phyloP scores from a whole-genome alignment of 2,888 invertebrate genomes.

The Teinopalpus imperialis region DNA sequence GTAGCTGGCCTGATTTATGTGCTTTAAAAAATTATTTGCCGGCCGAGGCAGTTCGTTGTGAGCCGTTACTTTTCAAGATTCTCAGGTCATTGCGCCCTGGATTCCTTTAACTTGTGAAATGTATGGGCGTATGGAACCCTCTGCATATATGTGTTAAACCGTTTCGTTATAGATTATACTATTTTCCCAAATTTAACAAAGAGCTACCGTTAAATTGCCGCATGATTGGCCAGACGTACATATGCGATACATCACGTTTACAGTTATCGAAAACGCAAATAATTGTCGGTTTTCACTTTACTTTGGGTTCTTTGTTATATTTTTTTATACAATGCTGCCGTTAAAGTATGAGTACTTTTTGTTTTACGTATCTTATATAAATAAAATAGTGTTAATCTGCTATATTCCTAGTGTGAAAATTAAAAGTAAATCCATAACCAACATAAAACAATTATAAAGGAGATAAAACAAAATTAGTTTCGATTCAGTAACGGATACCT shows the following conservation, averaged over 20 bases:
- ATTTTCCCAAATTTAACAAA: constrained; percentile 31
- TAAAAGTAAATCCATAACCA: too few relatives aligned
- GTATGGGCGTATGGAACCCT: constrained; percentile 45
- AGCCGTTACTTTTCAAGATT: constrained; percentile 79
- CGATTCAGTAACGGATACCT: too few relatives aligned
- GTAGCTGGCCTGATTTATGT: not conserved
- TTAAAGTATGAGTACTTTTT: too few relatives aligned
- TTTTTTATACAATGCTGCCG: not conserved
- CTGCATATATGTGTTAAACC: constrained; percentile 43
- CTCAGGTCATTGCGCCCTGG: constrained; percentile 69
- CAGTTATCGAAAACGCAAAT: constrained; percentile 24
- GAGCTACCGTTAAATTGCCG: constrained; percentile 50
- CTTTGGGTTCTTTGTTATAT: constrained; percentile 11
- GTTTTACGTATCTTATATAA: too few relatives aligned
- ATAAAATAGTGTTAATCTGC: constrained; percentile 6
- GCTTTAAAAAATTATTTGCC: constrained; percentile 27
- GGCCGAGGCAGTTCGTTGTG: constrained; percentile 35
- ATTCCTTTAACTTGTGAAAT: constrained; percentile 36
- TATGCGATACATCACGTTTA: constrained; percentile 27
- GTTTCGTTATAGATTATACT: constrained; percentile 40
- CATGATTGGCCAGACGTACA: constrained; percentile 49
- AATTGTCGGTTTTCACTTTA: constrained; percentile 19
- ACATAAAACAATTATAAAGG: too few relatives aligned
- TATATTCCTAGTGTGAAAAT: too few relatives aligned
- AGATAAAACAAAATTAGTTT: too few relatives aligned